Evolutionary conservation across 2,113 vertebrate species (phyloP).

Genomic region (Seriola rivoliana): DNA sequence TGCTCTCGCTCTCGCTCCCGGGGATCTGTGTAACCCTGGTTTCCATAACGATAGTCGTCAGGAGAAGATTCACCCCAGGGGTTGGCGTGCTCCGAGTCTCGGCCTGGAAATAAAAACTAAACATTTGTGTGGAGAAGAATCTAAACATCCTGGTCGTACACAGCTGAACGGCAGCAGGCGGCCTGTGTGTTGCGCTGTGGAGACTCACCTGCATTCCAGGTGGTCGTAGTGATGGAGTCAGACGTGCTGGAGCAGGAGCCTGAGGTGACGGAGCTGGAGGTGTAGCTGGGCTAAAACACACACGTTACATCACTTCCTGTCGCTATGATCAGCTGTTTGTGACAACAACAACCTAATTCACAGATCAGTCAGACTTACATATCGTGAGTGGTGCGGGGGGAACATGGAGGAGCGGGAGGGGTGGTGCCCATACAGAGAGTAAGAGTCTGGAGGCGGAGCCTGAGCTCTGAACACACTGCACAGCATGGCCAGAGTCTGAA

Average conservation of each 20-base stretch:
- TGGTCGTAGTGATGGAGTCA: conserved; percentile 87
- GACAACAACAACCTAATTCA: not conserved
- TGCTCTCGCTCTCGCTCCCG: conserved; percentile 95
- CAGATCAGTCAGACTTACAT: conserved; percentile 82
- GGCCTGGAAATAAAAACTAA: conserved; percentile 57
- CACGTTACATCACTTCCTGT: conserved; percentile 22
- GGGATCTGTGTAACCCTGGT: conserved; percentile 87
- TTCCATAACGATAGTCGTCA: conserved; percentile 91
- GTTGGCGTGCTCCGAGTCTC: conserved; percentile 87
- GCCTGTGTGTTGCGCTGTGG: not conserved
- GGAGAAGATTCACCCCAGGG: conserved; percentile 95
- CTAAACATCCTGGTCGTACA: not conserved
- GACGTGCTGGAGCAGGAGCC: conserved; percentile 96
- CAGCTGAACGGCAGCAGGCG: not conserved
- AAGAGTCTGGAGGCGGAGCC: conserved; percentile 86
- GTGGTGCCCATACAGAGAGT: conserved; percentile 83
- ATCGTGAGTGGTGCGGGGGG: conserved; percentile 87
- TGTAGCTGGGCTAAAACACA: conserved; percentile 90
- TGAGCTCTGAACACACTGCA: conserved; percentile 95
- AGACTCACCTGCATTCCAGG: conserved; percentile 91
- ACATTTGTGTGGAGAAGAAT: not conserved
- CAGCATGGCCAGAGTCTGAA: conserved; percentile 97
- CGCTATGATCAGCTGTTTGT: not conserved
- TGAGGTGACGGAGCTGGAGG: conserved; percentile 87
- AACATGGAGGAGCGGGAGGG: conserved; percentile 83